Conservation (phyloP, 2,888 invertebrate genomes). For the Diaphora mendica region DNA sequence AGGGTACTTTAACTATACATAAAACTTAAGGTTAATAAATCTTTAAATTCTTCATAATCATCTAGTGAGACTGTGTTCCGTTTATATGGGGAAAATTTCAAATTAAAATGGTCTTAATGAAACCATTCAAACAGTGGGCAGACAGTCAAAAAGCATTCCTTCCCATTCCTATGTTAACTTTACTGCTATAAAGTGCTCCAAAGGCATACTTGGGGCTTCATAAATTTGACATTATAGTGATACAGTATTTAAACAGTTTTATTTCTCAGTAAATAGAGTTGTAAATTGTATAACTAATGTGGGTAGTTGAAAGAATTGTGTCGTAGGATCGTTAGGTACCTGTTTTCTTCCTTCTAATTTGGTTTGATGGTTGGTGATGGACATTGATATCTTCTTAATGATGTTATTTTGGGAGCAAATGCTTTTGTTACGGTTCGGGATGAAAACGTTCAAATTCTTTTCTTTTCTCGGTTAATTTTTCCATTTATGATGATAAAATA, state of each 20-base stretch:
- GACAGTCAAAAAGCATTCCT: slow-evolving; percentile 29
- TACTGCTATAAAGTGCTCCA: slow-evolving; percentile 39
- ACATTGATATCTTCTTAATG: slow-evolving; percentile 58
- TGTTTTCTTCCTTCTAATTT: slow-evolving; percentile 63
- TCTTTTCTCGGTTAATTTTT: slow-evolving; percentile 18
- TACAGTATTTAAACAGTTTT: slow-evolving; percentile 17
- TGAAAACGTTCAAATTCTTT: slow-evolving; percentile 52
- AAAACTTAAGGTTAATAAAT: neutral
- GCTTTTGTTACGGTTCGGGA: slow-evolving; percentile 38
- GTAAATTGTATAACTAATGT: slow-evolving; percentile 21
- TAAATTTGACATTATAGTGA: slow-evolving; percentile 41
- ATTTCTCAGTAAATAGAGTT: slow-evolving; percentile 12
- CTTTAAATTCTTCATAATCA: neutral
- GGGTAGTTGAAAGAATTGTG: slow-evolving; percentile 56
- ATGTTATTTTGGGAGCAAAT: slow-evolving; percentile 57
- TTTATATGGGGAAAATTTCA: neutral
- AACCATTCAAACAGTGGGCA: slow-evolving; percentile 20
- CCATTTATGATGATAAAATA: slow-evolving; percentile 22
- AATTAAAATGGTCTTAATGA: slow-evolving; percentile 9
- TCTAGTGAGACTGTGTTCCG: neutral
- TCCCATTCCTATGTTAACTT: slow-evolving; percentile 38
- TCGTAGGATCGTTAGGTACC: slow-evolving; percentile 56
- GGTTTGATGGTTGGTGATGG: slow-evolving; percentile 65
- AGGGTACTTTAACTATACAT: neutral
- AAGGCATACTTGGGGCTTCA: slow-evolving; percentile 33